These are phyloP conservation scores for Tryphoninae sp. DNA, from an alignment of 2,888 invertebrate species.

Conservation along the genomic window DNA sequence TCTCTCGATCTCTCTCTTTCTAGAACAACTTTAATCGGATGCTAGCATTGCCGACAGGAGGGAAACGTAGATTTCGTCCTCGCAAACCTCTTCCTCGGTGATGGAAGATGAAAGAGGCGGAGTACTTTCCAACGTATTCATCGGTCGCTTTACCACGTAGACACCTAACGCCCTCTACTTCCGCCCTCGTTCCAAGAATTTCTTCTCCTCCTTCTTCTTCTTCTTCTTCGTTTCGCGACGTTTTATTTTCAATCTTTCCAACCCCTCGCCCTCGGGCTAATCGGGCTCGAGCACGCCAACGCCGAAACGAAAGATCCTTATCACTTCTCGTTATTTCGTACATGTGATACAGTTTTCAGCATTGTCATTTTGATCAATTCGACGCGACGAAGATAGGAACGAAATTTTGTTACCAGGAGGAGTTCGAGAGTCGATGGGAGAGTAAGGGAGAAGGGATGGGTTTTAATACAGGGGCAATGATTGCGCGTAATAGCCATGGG, in stretches of 20 bases:
- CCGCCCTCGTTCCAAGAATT: neutral
- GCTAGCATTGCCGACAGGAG: conserved; percentile 50
- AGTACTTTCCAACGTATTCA: neutral
- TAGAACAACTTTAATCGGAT: neutral
- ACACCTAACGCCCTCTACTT: neutral
- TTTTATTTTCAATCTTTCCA: neutral
- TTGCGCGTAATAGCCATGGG: conserved; percentile 40
- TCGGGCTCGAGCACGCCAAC: neutral
- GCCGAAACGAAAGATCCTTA: neutral
- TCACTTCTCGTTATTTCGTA: neutral
- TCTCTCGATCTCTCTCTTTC: neutral
- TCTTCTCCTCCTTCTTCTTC: neutral
- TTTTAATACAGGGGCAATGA: conserved; percentile 34
- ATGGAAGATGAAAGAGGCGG: neutral
- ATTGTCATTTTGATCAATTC: conserved; percentile 5
- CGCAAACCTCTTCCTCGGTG: conserved; percentile 2
- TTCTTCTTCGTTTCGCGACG: neutral
- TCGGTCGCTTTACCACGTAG: neutral
- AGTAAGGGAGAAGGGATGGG: too few relatives aligned
- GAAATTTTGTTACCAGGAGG: neutral
- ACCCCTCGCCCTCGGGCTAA: conserved; percentile 4
- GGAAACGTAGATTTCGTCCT: conserved; percentile 41
- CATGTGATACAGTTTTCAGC: neutral
- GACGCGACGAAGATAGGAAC: neutral
- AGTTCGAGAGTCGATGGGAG: neutral